A percentile compares a stretch with the other conserved stretches of the same genome.
Evolutionary conservation across 2,888 invertebrate species (phyloP).

Genomic region (Chrysolina americana): DNA sequence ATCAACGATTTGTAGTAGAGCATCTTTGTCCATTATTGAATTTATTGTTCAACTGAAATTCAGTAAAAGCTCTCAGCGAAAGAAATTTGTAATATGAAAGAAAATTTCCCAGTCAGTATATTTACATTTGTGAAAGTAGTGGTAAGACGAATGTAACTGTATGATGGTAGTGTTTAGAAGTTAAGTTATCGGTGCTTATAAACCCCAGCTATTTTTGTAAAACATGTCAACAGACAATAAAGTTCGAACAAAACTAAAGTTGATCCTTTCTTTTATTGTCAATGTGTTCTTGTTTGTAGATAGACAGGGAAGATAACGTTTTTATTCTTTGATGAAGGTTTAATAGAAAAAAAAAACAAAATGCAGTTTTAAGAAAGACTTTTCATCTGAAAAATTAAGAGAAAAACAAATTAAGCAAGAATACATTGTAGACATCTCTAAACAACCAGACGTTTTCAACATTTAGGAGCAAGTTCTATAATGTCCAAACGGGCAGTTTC

Average conservation of each 20-base stretch:
- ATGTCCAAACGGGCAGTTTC: too few relatives aligned
- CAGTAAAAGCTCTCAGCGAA: not conserved
- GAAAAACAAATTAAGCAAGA: too few relatives aligned
- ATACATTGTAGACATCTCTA: too few relatives aligned
- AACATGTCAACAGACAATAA: slow-evolving; percentile 20
- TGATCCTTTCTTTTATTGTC: slow-evolving; percentile 10
- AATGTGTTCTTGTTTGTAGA: not conserved
- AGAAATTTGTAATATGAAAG: not conserved
- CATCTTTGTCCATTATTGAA: slow-evolving; percentile 56
- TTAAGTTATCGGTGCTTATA: slow-evolving; percentile 45
- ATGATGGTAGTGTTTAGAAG: slow-evolving; percentile 45
- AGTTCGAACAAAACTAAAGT: not conserved
- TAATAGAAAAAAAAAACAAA: too few relatives aligned
- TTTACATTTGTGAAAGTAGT: slow-evolving; percentile 5
- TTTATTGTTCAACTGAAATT: slow-evolving; percentile 39
- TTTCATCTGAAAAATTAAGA: too few relatives aligned
- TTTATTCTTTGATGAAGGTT: not conserved
- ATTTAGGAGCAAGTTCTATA: too few relatives aligned
- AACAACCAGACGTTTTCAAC: too few relatives aligned
- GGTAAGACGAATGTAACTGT: slow-evolving; percentile 48
- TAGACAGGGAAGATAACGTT: not conserved
- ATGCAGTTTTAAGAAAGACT: too few relatives aligned
- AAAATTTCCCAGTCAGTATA: not conserved
- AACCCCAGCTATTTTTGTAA: slow-evolving; percentile 43
- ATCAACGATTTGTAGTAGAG: slow-evolving; percentile 56